These are phyloP conservation scores for Poecilia velifera DNA, from an alignment of 2,797 vertebrate species.

Conservation along the genomic window DNA sequence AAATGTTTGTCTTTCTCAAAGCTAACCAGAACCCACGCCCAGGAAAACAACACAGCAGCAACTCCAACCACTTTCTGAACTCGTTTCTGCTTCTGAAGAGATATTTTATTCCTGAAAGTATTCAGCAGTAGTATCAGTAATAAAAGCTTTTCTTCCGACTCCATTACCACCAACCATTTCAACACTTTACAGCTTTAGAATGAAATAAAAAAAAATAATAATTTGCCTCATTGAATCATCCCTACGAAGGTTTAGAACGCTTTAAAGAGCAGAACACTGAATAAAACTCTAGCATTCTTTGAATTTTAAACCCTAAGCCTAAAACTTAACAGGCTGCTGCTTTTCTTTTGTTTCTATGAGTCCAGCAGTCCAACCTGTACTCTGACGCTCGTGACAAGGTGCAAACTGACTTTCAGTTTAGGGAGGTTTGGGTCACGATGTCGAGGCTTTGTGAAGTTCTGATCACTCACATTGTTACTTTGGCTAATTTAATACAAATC, in stretches of 20 bases:
- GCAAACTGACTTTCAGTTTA: not conserved
- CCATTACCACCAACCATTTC: not conserved
- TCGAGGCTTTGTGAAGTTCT: not conserved
- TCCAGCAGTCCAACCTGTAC: not conserved
- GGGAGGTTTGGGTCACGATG: not conserved
- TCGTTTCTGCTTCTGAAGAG: not conserved
- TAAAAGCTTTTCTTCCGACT: not conserved
- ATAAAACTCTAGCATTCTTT: not conserved
- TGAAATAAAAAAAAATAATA: not conserved
- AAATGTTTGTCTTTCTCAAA: conserved; percentile 2
- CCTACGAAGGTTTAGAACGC: not conserved
- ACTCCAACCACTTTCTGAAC: not conserved
- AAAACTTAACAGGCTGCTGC: not conserved
- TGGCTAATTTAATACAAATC: not conserved
- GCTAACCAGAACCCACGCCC: conserved; percentile 8
- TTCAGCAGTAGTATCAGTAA: not conserved
- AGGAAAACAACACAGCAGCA: not conserved
- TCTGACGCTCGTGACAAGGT: not conserved
- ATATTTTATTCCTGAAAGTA: not conserved
- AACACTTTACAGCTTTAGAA: not conserved
- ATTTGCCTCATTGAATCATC: not conserved
- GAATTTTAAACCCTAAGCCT: not conserved
- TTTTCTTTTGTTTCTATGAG: not conserved
- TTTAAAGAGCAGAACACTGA: not conserved
- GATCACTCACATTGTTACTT: not conserved